These are phyloP conservation scores for Apeira syringaria DNA, from an alignment of 2,888 invertebrate species.

Conservation along the genomic window DNA sequence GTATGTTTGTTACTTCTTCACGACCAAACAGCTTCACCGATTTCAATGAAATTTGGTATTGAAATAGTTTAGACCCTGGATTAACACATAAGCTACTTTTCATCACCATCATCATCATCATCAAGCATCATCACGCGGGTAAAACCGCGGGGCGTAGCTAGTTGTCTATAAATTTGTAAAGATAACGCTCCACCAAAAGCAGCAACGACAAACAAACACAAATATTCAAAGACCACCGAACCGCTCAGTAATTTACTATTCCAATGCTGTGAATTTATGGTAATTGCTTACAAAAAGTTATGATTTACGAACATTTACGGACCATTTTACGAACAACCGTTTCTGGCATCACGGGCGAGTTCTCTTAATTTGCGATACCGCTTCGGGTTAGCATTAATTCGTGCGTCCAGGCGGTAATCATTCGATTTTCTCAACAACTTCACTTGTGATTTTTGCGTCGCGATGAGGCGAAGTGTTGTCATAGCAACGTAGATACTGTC, in stretches of 20 bases:
- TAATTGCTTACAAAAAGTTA: conserved; percentile 57
- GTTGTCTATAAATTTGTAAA: background rate
- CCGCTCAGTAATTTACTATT: conserved; percentile 28
- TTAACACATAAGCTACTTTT: too few relatives aligned
- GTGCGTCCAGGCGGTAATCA: conserved; percentile 34
- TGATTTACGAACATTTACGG: conserved; percentile 47
- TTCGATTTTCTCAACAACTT: conserved; percentile 35
- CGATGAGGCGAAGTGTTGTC: too few relatives aligned
- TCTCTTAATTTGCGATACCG: conserved; percentile 36
- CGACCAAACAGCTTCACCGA: too few relatives aligned
- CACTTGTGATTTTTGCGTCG: conserved; percentile 12
- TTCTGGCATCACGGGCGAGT: conserved; percentile 10
- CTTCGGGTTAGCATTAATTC: conserved; percentile 31
- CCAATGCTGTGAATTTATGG: conserved; percentile 47
- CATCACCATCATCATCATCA: too few relatives aligned
- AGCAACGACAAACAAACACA: conserved; percentile 15
- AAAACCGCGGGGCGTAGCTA: too few relatives aligned
- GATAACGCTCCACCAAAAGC: background rate
- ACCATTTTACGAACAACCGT: conserved; percentile 36
- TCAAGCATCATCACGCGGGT: too few relatives aligned
- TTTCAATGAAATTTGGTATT: too few relatives aligned
- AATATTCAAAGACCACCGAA: conserved; percentile 27
- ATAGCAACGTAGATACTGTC: too few relatives aligned
- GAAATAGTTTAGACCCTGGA: too few relatives aligned
- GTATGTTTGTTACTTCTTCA: too few relatives aligned